Evolutionary conservation across 2,113 vertebrate genomes (phyloP).

Genomic region (Carollia perspicillata): DNA sequence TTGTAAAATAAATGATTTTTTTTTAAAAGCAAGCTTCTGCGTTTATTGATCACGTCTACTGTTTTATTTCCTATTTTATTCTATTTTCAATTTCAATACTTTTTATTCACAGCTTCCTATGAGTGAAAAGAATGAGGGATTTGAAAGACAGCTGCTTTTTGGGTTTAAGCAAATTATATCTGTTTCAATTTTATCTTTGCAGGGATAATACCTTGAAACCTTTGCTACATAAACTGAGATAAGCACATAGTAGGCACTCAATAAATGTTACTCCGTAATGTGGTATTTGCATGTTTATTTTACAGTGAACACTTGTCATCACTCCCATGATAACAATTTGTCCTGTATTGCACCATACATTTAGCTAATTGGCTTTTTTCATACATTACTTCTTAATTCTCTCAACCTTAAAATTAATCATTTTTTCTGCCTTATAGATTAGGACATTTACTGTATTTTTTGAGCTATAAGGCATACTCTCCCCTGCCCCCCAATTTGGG

Average conservation of each 20-base stretch:
- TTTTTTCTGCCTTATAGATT: background rate
- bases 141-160: background rate
- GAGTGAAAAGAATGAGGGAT: background rate
- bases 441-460: background rate
- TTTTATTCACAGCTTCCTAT: background rate
- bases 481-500: too few relatives aligned
- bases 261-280: background rate
- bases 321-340: background rate
- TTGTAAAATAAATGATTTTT: conserved; percentile 11
- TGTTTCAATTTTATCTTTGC: background rate
- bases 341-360: background rate
- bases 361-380: background rate
- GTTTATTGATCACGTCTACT: background rate
- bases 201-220: background rate
- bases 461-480: too few relatives aligned
- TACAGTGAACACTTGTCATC: background rate
- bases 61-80: conserved; percentile 10
- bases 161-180: background rate
- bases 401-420: background rate
- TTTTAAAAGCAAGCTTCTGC: background rate
- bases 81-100: background rate
- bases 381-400: background rate
- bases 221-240: background rate
- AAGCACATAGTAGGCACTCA: background rate
- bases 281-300: background rate